Conservation (phyloP, 2,888 invertebrate genomes). For the Blastobasis adustella region DNA sequence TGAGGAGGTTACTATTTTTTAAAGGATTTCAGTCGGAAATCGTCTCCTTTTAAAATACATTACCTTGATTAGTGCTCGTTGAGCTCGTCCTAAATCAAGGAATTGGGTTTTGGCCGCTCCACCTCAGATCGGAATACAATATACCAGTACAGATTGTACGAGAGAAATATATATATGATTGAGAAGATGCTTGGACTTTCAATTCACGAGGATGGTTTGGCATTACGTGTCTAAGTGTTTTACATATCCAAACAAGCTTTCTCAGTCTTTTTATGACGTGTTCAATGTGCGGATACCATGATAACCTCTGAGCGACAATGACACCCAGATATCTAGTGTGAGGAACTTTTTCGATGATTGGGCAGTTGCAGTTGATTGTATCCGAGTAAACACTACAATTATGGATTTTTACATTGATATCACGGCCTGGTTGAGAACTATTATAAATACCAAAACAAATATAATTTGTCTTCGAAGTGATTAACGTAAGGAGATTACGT, state of each 20-base stretch:
- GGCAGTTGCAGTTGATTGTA: conserved; percentile 1
- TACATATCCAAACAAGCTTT: not conserved
- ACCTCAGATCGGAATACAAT: no score
- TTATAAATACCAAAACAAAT: not conserved
- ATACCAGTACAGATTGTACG: no score
- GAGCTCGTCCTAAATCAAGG: not conserved
- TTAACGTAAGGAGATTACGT: not conserved
- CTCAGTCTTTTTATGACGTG: not conserved
- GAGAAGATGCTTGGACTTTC: no score
- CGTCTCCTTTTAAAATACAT: no score
- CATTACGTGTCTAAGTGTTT: no score
- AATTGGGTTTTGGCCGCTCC: not conserved
- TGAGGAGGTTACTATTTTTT: no score
- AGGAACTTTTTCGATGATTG: not conserved
- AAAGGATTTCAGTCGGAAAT: no score
- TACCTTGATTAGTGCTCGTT: not conserved
- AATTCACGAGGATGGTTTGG: no score
- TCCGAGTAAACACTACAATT: not conserved
- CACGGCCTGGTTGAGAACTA: not conserved
- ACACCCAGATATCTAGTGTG: conserved; percentile 7
- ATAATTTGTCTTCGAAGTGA: not conserved
- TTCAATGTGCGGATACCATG: conserved; percentile 7
- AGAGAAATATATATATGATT: no score
- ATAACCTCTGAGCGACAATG: conserved; percentile 3
- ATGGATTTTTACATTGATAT: not conserved